Base-by-base conservation (phyloP, 2,888 invertebrate genomes). In the Carterocephalus palaemon region DNA sequence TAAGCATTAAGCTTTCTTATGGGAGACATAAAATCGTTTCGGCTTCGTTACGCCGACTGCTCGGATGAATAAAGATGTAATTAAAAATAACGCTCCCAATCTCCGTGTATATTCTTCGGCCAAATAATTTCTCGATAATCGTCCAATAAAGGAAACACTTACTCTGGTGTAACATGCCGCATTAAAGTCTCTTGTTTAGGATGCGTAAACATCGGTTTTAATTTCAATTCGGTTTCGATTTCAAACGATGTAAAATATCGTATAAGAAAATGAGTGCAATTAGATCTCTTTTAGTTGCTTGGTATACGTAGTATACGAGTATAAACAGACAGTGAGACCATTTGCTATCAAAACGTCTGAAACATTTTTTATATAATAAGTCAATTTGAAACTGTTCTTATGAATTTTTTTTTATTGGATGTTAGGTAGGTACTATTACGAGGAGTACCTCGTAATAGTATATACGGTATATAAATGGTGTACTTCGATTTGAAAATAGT, bases 1-100 rank as follows among this genome's bases (percentile, higher is more conserved):
- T 70, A 67, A 61, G 62, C 64, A 68, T 75, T 70, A 70, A 73
- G 54, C 52, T 73, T 71, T 69, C 70, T 69, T 72, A 73, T 62
- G 68, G 57, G 55, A 50, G 57, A 64, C 60, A 70, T 77, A 66
- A 77, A 77, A 67, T 52, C 60, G 64, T 71, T 66, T 70, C 56
- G 60, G 59, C 66, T 60, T 70, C 66, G 64, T 72, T 70, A 72
- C 66, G 59, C 64, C 54, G 56, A 54, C 62, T 46, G 51, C 53
- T 45, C 53, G 47, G 53, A 60, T 67, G 67, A 75, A 67, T 75
- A 60, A 70, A 73, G 64, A 60, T 53, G 59, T 69, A 67, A 77
- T 75, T 73, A 72, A 74, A 76, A 67, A 64, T 70, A 70, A 72
- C 59, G 56, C 61, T 50, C 37, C 37, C 36, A 17, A 42, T 52